A percentile compares a stretch with the other conserved stretches of the same genome.
Evolutionary conservation across 2,113 vertebrate genomes (phyloP).

Genomic region (Mesoclemmys tuberculata): DNA sequence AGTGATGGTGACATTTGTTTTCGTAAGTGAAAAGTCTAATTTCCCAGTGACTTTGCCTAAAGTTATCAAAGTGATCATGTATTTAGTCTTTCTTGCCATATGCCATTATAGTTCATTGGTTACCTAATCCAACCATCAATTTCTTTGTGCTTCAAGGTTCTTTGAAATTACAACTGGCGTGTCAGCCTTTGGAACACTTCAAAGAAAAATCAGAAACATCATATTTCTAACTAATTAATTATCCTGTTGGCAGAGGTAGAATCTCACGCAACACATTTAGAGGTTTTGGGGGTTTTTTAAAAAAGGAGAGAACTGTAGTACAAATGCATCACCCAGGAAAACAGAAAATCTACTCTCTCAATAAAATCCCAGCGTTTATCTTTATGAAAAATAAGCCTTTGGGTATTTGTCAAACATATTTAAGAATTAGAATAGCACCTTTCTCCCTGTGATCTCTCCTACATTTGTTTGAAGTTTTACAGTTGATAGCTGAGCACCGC

Average conservation of each 20-base stretch:
- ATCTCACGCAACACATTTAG: neutral
- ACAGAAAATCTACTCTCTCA: neutral
- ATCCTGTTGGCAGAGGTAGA: constrained; percentile 5
- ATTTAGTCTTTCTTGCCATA: neutral
- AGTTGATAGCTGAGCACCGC: neutral
- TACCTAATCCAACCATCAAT: fast-evolving
- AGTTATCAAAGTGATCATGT: fast-evolving
- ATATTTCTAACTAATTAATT: constrained; percentile 13
- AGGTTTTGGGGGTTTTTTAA: too few relatives aligned
- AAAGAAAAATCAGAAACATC: neutral
- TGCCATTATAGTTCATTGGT: neutral
- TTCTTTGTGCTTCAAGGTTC: neutral
- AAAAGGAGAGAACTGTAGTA: neutral
- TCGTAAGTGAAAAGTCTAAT: neutral
- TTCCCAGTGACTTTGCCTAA: neutral
- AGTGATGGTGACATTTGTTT: neutral
- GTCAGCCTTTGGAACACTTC: neutral
- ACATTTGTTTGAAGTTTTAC: neutral
- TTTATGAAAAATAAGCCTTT: neutral
- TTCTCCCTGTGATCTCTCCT: neutral
- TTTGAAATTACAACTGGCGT: neutral
- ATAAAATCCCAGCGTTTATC: neutral
- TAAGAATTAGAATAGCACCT: neutral
- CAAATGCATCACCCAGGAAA: neutral
- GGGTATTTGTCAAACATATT: neutral